Conservation (phyloP, 2,888 invertebrate genomes). For the Agrotis segetum region DNA sequence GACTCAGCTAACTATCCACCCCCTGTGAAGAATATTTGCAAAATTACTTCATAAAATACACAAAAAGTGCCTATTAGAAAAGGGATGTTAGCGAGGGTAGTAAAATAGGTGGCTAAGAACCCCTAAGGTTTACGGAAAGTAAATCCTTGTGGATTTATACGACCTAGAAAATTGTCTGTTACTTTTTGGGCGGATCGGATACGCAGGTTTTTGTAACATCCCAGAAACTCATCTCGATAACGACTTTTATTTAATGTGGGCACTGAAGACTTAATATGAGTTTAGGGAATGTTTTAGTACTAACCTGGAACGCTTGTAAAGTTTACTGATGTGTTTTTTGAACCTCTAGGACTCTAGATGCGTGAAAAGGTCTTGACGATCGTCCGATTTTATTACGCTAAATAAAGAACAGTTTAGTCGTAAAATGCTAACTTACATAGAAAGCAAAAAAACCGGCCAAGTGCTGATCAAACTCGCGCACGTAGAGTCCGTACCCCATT, state of each 20-base stretch:
- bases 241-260: conserved; percentile 49
- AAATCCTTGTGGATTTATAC: conserved; percentile 66
- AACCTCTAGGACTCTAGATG: neutral
- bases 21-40: conserved; percentile 2
- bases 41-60: conserved; percentile 5
- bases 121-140: conserved; percentile 28
- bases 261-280: conserved; percentile 23
- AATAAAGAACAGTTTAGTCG: neutral
- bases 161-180: conserved; percentile 35
- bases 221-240: conserved; percentile 52
- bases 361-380: conserved; percentile 12
- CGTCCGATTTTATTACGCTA: conserved; percentile 6
- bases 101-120: conserved; percentile 44
- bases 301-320: conserved; percentile 15
- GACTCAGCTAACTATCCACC: conserved; percentile 33
- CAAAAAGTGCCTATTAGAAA: conserved; percentile 12
- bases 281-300: conserved; percentile 16
- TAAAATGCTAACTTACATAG: no score
- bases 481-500: no score
- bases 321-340: conserved; percentile 5
- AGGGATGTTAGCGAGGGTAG: conserved; percentile 16
- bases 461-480: no score
- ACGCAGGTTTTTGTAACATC: conserved; percentile 36
- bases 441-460: no score
- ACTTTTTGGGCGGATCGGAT: conserved; percentile 26